Percentiles rank a stretch among this genome's conserved stretches.
phyloP scores from a whole-genome alignment of 2,113 vertebrate genomes.

The Recurvirostra avosetta region DNA sequence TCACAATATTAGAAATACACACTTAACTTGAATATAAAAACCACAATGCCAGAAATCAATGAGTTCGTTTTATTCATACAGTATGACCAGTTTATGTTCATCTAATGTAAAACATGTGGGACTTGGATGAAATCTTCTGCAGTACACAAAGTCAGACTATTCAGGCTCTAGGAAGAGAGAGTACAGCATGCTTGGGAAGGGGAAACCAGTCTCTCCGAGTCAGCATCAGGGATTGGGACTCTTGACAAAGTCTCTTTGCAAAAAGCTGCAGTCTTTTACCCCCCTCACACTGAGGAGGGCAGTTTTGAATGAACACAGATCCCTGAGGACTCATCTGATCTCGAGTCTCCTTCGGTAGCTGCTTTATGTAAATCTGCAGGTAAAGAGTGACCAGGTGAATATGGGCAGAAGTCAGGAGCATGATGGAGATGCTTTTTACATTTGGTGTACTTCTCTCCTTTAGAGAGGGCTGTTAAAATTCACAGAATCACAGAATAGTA shows the following conservation, averaged over 20 bases:
- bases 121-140: neutral
- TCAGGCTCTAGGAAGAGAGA: neutral
- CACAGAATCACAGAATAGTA: neutral
- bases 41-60: conserved; percentile 50
- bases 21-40: conserved; percentile 27
- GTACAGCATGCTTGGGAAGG: neutral
- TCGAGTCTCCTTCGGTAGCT: neutral
- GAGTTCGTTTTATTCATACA: conserved; percentile 44
- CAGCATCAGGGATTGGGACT: neutral
- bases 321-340: neutral
- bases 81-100: conserved; percentile 55
- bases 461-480: neutral
- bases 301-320: neutral
- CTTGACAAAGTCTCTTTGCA: neutral
- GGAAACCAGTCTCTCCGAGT: neutral
- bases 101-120: conserved; percentile 54
- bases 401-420: neutral
- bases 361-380: neutral
- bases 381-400: neutral
- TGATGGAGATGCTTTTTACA: neutral
- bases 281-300: neutral
- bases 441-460: neutral
- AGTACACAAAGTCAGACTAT: neutral
- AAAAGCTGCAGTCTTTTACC: neutral
- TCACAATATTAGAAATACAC: conserved; percentile 37